A percentile compares a stretch with the other conserved stretches of the same genome.
phyloP scores from a whole-genome alignment of 2,797 vertebrate genomes.

The Botia kubotai region DNA sequence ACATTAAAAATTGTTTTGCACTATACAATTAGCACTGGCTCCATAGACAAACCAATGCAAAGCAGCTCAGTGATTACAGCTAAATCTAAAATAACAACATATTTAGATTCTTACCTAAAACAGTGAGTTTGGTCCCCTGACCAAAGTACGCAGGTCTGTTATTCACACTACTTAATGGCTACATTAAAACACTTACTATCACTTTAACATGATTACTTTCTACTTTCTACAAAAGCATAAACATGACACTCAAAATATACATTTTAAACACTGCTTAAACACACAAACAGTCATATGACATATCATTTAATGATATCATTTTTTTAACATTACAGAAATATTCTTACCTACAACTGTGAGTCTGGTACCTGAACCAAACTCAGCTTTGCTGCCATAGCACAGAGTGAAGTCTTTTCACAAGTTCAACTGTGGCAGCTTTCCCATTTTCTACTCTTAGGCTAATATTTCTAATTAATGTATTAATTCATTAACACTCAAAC shows the following conservation, averaged over 20 bases:
- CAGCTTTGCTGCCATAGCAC: conserved; percentile 2
- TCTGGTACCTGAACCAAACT: conserved; percentile 55
- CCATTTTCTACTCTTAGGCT: background rate
- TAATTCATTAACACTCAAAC: background rate
- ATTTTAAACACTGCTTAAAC: background rate
- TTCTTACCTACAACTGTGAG: conserved; percentile 62
- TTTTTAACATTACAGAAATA: too few relatives aligned
- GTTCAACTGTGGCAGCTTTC: background rate
- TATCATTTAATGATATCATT: too few relatives aligned
- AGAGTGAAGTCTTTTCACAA: conserved; percentile 17
- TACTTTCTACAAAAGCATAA: background rate
- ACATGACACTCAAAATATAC: background rate
- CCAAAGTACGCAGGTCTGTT: conserved; percentile 67
- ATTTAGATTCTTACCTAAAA: conserved; percentile 72
- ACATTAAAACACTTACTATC: conserved; percentile 45
- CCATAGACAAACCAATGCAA: background rate
- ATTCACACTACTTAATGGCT: conserved; percentile 67
- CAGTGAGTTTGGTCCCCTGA: conserved; percentile 76
- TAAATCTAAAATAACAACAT: background rate
- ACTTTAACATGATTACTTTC: background rate
- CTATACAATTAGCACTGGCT: background rate
- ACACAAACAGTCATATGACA: background rate
- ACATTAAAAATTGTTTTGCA: too few relatives aligned
- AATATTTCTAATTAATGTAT: too few relatives aligned
- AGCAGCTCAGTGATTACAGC: background rate